Percentiles rank a stretch among this genome's conserved stretches.
phyloP scores from a whole-genome alignment of 2,888 invertebrate species.

The Mamestra brassicae region DNA sequence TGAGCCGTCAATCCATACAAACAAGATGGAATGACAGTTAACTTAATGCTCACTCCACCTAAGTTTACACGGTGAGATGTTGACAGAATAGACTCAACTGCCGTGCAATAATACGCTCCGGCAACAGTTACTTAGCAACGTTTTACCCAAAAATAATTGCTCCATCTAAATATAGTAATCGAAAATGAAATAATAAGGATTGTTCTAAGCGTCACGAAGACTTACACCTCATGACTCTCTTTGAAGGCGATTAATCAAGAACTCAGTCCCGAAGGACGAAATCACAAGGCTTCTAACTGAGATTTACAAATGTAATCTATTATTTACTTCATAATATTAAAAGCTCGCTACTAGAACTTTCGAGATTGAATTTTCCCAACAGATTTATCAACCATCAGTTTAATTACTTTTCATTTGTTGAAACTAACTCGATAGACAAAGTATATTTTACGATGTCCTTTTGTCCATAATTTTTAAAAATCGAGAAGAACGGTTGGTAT shows the following conservation, averaged over 20 bases:
- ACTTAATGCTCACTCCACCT: too few species aligned
- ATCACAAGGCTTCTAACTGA: slow-evolving; percentile 35
- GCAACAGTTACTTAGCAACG: slow-evolving; percentile 2
- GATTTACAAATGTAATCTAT: slow-evolving; percentile 22
- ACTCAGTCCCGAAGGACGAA: slow-evolving; percentile 20
- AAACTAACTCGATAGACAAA: not conserved
- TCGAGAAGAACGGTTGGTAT: too few species aligned
- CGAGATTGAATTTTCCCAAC: slow-evolving; percentile 22
- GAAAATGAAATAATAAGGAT: slow-evolving; percentile 14
- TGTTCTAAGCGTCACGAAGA: slow-evolving; percentile 16
- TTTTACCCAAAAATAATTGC: slow-evolving; percentile 16
- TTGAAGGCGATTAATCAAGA: slow-evolving; percentile 37
- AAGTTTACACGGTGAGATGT: too few species aligned
- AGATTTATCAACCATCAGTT: slow-evolving; percentile 1
- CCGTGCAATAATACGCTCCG: not conserved
- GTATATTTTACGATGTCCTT: too few species aligned
- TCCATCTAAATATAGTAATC: slow-evolving; percentile 4
- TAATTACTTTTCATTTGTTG: slow-evolving; percentile 7
- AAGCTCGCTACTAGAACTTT: slow-evolving; percentile 12
- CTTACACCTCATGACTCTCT: slow-evolving; percentile 6
- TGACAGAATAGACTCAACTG: not conserved
- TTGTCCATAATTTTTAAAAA: too few species aligned
- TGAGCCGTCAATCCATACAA: not conserved
- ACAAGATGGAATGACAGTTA: too few species aligned
- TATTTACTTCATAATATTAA: slow-evolving; percentile 29